Conservation (phyloP, 2,113 vertebrate genomes). For the Lepus americanus region DNA sequence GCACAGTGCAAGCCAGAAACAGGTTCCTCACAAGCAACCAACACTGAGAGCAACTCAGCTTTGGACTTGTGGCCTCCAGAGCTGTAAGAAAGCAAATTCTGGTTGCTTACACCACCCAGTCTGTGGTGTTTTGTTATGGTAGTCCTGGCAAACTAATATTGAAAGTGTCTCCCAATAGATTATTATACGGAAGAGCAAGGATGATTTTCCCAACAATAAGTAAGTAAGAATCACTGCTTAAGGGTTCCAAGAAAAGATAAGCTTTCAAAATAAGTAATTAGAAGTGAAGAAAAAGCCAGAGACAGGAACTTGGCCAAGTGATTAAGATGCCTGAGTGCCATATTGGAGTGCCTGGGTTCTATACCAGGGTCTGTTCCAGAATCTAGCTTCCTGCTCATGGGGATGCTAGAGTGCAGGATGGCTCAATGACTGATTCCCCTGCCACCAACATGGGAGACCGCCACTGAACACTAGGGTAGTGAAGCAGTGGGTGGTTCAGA, state of each 20-base stretch:
- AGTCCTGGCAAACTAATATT: background rate
- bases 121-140: background rate
- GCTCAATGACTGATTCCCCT: no score
- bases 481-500: no score
- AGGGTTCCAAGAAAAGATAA: background rate
- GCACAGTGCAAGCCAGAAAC: no score
- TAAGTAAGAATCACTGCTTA: background rate
- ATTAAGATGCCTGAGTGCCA: no score
- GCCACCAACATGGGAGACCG: no score
- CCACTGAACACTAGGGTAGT: no score
- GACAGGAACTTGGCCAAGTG: no score
- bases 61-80: background rate
- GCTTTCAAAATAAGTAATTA: slow-evolving; percentile 38
- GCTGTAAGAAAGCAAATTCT: background rate
- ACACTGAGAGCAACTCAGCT: background rate
- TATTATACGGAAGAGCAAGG: background rate
- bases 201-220: background rate
- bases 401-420: no score
- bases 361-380: no score
- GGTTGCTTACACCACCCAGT: background rate
- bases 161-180: background rate
- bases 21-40: background rate
- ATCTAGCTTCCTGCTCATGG: no score
- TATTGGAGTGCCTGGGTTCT: no score
- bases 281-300: background rate